These are phyloP conservation scores for Mya arenaria DNA, from an alignment of 1,140 invertebrate species.

Conservation along the genomic window DNA sequence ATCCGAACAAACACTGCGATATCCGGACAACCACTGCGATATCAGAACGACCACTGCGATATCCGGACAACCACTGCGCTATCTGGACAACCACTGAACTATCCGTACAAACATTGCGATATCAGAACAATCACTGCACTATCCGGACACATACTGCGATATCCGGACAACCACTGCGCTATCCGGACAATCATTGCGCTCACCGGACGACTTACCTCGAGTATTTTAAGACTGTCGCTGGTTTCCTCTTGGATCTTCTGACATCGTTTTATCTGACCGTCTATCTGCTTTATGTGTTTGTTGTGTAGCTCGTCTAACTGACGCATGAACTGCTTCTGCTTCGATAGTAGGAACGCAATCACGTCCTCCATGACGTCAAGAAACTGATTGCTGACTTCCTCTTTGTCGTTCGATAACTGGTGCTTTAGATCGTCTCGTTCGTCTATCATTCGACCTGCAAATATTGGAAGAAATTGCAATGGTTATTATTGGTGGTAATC, in stretches of 20 bases:
- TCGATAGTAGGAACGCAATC: conserved; percentile 29
- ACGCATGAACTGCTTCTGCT: conserved; percentile 39
- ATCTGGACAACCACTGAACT: too few relatives aligned
- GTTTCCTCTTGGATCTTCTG: conserved; percentile 23
- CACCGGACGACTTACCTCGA: conserved; percentile 20
- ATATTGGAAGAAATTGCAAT: too few relatives aligned
- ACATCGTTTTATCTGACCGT: conserved; percentile 41
- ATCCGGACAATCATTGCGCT: too few relatives aligned
- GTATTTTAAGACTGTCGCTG: background rate
- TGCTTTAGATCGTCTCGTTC: conserved; percentile 17
- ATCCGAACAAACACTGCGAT: too few relatives aligned
- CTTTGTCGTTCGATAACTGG: conserved; percentile 4
- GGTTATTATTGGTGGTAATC: too few relatives aligned
- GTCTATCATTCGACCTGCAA: conserved; percentile 29
- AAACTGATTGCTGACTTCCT: conserved; percentile 31
- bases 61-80: too few relatives aligned
- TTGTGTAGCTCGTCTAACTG: conserved; percentile 37
- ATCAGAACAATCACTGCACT: too few relatives aligned
- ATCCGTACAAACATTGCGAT: too few relatives aligned
- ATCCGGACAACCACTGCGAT: too few relatives aligned
- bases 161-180: too few relatives aligned
- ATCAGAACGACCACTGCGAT: too few relatives aligned
- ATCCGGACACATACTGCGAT: too few relatives aligned
- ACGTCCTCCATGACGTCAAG: conserved; percentile 38
- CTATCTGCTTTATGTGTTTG: conserved; percentile 21